A percentile compares a stretch with the other conserved stretches of the same genome.
Evolutionary conservation across 1,140 invertebrate genomes (phyloP).

Genomic region (Lordiphosa clarofinis): DNA sequence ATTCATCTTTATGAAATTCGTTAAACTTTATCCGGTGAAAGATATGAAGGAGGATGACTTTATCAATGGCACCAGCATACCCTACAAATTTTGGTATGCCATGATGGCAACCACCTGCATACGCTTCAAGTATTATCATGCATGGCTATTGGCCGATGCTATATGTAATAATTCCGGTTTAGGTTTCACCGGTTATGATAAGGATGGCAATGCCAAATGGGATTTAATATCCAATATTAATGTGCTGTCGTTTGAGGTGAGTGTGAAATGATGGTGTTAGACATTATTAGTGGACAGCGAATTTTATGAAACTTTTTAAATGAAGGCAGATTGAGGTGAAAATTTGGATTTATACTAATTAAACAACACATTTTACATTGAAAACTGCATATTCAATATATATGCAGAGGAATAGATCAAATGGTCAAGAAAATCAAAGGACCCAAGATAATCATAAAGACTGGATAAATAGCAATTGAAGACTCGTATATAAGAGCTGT

Average conservation of each 20-base stretch:
- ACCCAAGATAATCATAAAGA: no score
- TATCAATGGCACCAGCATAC: conserved; percentile 82
- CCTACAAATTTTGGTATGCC: conserved; percentile 85
- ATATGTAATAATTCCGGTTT: conserved; percentile 96
- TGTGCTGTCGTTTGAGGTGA: conserved; percentile 93
- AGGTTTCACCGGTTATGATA: conserved; percentile 92
- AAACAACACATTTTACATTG: no score
- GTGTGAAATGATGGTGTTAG: conserved; percentile 35
- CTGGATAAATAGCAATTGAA: no score
- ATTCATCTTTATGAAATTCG: conserved; percentile 83
- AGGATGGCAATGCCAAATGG: conserved; percentile 88
- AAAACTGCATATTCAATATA: no score
- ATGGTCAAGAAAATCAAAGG: no score
- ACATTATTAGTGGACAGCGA: no score
- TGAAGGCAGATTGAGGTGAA: no score
- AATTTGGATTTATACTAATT: no score
- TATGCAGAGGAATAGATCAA: no score
- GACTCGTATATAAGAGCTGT: no score
- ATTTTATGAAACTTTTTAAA: no score
- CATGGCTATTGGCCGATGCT: conserved; percentile 96
- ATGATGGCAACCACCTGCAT: conserved; percentile 88
- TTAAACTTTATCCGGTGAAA: conserved; percentile 84
- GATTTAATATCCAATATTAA: conserved; percentile 95
- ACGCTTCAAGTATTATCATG: conserved; percentile 97
- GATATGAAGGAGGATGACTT: conserved; percentile 86